A percentile compares a stretch with the other conserved stretches of the same genome.
phyloP scores from a whole-genome alignment of 2,113 vertebrate genomes.

The Oncorhynchus tshawytscha region DNA sequence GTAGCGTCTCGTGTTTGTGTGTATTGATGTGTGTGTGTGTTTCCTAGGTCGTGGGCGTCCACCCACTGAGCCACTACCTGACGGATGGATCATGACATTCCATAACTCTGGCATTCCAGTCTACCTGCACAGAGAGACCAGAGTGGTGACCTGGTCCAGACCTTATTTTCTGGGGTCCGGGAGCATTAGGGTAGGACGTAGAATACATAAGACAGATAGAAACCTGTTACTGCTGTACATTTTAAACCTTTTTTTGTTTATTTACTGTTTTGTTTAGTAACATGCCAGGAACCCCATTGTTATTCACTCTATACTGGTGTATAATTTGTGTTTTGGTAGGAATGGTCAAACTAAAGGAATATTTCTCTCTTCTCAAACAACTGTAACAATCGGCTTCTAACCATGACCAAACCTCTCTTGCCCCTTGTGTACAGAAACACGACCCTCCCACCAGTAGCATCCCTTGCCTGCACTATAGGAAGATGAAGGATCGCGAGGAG shows the following conservation, averaged over 20 bases:
- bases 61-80: conserved; percentile 94
- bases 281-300: no score
- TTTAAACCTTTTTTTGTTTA: no score
- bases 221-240: no score
- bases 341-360: no score
- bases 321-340: no score
- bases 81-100: conserved; percentile 99
- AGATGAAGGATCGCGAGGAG: conserved; percentile 94
- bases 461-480: conserved; percentile 97
- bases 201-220: no score
- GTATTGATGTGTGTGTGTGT: conserved; percentile 13
- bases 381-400: neutral
- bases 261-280: no score
- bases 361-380: neutral
- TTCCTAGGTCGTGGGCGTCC: conserved; percentile 92
- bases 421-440: conserved; percentile 82
- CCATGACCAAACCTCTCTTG: neutral
- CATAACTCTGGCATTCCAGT: conserved; percentile 99
- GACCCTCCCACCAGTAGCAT: conserved; percentile 97
- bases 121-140: conserved; percentile 96
- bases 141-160: conserved; percentile 98
- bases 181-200: conserved; percentile 89
- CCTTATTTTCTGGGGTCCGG: conserved; percentile 98
- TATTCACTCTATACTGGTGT: no score
- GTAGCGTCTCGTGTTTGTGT: neutral